Evolutionary conservation across 1,140 invertebrate species (phyloP), one percentile per base, ranked within the genome.

Genomic region (Ericerus pela): DNA sequence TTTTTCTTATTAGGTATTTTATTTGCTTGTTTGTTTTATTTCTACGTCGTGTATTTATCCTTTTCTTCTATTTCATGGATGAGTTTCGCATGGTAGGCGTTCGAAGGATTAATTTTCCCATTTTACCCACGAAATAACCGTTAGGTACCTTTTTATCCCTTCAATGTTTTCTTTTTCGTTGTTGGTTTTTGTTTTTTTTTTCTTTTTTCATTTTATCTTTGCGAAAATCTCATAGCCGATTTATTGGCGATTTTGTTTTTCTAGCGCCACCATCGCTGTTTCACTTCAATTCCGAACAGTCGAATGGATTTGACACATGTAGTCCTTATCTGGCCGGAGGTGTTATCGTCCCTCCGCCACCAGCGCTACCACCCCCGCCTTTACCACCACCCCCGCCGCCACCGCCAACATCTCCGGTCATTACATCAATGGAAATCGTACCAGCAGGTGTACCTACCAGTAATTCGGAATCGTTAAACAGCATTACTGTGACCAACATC

Each of bases 371-470:
- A 12, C 68, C 41, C 41, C 51, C 54, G 16, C 41, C 14, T 38
- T 28, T 18, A 22, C 52, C 31, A 20, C 55, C 20, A 24, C 37
- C 26, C 10, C 53, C 31, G n/a, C 29, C 51, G 52, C 37, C 28
- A 64, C 26, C 58, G 61, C 58, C 5, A 65, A 70, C 64, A 67
- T 70, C 11, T 68, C 71, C 55, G 69, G 70, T 12, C 68, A 68
- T 51, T 70, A 71, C 24, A 72, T 47, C 41, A 24, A 20, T 47
- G 16, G 41, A 47, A 22, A 24, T 47, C 20, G 41, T 47, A 22
- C 41, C 41, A 8, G 10, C 41, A 4, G 20, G 12, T 3, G 41
- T 47, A 22, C 12, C 37, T 16, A 41, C 41, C 41, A 47, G 26
- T 47, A 47, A 47, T 22, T 24, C 22, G 20, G 41, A 47, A 24